Percentiles rank a stretch among this genome's conserved stretches.
Conservation (phyloP, 1,140 invertebrate genomes). For the Ceratoteleas bidentatus region DNA sequence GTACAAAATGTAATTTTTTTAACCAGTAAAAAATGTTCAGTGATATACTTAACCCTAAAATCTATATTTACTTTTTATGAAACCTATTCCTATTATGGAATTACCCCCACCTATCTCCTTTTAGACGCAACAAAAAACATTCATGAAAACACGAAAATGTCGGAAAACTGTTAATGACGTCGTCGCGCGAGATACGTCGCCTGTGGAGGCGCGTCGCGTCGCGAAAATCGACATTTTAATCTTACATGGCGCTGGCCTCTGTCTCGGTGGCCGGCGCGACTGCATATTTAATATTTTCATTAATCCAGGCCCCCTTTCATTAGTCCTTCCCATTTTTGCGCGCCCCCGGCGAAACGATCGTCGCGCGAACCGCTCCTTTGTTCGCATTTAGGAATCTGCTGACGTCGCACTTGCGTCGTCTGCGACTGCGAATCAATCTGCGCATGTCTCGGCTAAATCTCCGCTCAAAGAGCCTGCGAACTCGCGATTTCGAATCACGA, state of each 20-base stretch:
- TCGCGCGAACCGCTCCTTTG: slow-evolving; percentile 62
- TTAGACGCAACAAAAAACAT: neutral
- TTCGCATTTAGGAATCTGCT: slow-evolving; percentile 70
- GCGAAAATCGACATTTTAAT: slow-evolving; percentile 47
- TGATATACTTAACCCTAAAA: too few relatives aligned
- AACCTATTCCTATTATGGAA: too few relatives aligned
- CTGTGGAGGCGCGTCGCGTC: too few relatives aligned
- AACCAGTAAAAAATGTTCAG: too few relatives aligned
- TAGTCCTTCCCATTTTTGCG: slow-evolving; percentile 38
- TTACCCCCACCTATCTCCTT: neutral
- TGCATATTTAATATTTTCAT: slow-evolving; percentile 57
- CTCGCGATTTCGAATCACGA: too few relatives aligned
- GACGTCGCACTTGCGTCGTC: slow-evolving; percentile 69
- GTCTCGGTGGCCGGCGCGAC: slow-evolving; percentile 20
- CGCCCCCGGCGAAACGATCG: slow-evolving; percentile 34
- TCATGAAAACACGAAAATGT: neutral
- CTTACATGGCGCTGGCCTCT: slow-evolving; percentile 28
- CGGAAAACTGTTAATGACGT: too few relatives aligned
- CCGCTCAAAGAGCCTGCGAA: slow-evolving; percentile 17
- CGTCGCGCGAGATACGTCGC: too few relatives aligned
- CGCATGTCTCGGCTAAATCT: slow-evolving; percentile 53
- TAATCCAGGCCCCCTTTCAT: slow-evolving; percentile 48
- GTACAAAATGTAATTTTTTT: too few relatives aligned
- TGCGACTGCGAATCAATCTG: slow-evolving; percentile 56
- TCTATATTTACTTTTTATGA: too few relatives aligned